Evolutionary conservation across 1,140 invertebrate genomes (phyloP).

Genomic region (Rhagoletis pomonella): DNA sequence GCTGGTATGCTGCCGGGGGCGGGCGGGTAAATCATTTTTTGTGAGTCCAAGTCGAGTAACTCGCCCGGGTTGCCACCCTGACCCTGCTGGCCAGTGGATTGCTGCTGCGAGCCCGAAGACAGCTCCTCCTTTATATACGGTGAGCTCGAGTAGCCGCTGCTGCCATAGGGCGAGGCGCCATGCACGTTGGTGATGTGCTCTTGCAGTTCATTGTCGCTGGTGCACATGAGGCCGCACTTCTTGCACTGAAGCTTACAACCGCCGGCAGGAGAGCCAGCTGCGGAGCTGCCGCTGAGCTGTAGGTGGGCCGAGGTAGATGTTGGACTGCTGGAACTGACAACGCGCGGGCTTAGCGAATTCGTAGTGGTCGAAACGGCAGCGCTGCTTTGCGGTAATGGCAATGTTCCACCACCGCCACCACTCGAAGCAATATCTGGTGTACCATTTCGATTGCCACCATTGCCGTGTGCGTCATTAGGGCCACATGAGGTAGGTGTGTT

Average conservation of each 20-base stretch:
- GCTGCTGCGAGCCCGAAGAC: conserved; percentile 60
- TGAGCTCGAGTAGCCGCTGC: conserved; percentile 72
- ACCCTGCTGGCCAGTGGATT: conserved; percentile 62
- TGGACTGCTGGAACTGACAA: conserved; percentile 72
- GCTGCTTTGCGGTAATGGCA: conserved; percentile 20
- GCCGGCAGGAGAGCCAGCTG: conserved; percentile 76
- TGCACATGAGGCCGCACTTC: conserved; percentile 85
- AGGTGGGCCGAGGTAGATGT: conserved; percentile 67
- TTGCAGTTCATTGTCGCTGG: conserved; percentile 80
- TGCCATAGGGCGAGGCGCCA: conserved; percentile 76
- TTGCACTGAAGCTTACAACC: conserved; percentile 80
- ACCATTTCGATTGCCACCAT: not conserved
- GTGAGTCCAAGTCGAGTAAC: conserved; percentile 90
- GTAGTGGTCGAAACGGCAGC: conserved; percentile 65
- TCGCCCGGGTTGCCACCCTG: conserved; percentile 77
- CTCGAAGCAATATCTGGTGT: not conserved
- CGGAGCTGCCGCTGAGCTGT: conserved; percentile 63
- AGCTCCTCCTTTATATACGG: conserved; percentile 73
- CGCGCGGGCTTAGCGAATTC: conserved; percentile 67
- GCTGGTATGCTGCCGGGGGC: conserved; percentile 58
- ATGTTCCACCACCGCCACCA: not conserved
- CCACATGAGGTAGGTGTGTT: conserved; percentile 65
- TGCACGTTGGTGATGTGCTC: conserved; percentile 84
- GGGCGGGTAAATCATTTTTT: conserved; percentile 85
- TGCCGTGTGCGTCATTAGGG: conserved; percentile 14